Base-by-base conservation (phyloP, 2,888 invertebrate species). In the Ctenicera cuprea region DNA sequence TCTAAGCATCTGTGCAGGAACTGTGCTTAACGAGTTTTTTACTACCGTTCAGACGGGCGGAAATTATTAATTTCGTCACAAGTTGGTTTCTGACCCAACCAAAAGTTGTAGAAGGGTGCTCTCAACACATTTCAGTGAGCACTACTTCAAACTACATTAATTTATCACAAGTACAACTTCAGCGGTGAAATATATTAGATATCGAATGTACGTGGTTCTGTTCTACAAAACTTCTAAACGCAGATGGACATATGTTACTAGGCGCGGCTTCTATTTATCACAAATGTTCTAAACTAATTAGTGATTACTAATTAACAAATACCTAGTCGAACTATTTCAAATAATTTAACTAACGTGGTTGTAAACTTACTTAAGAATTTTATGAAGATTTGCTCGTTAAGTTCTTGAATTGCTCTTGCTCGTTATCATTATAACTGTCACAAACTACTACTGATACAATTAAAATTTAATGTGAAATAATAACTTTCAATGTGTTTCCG, bases 71-170 rank as follows among this genome's bases (percentile, higher is more conserved):
- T 54, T 54, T 54, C 54, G 54, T 54, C 54, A 54, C 54, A 54
- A 54, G 22, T 54, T 54, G 54, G 54, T 54, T 54, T 54, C 54
- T 54, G 54, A 54, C 54, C 54, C 54, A 22, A 54, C 54, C 54
- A 33, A 54, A 54, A 54, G 54, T 54, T 54, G 54, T 30, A 54
- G 54, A 54, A 54, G 30, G 54, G 54, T 54, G 54, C 33, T 54
- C 16, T 54, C 54, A 54, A 30, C 54, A 54, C 54, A 54, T 54
- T 54, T 54, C 54, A 54, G 54, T 30, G 54, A 54, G 14, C 54
- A 54, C 54, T 54, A 54, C 54, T 54, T 54, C 54, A 54, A 54
- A 54, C 54, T 54, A 54, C 54, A 54, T 54, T 54, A 54, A 54
- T 54, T 54, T 54, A 54, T 54, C 54, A 54, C 54, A 20, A 54